phyloP scores from a whole-genome alignment of 2,888 invertebrate genomes.

The Brenthis daphne region DNA sequence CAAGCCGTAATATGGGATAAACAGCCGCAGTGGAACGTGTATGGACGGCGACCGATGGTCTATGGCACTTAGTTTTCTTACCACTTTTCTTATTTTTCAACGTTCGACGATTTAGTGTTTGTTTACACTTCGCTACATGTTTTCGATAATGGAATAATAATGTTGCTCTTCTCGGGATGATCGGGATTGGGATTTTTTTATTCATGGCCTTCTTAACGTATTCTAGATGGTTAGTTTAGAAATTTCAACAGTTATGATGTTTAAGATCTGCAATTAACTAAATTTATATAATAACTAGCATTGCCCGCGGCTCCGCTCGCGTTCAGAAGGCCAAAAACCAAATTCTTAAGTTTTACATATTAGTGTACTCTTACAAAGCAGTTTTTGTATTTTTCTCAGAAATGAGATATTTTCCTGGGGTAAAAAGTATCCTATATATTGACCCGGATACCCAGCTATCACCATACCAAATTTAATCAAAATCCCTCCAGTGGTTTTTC shows the following conservation, averaged over 20 bases:
- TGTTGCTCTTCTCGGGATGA: neutral
- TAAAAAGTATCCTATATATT: too few species aligned
- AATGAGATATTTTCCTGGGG: too few species aligned
- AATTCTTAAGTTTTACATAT: too few species aligned
- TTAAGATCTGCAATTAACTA: neutral
- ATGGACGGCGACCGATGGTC: conserved; percentile 43
- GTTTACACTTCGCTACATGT: conserved; percentile 17
- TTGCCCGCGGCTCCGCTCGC: too few species aligned
- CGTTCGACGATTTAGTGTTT: conserved; percentile 28
- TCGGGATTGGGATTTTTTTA: neutral
- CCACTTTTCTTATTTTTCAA: conserved; percentile 26
- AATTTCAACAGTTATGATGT: too few species aligned
- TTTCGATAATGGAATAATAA: conserved; percentile 30
- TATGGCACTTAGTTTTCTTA: conserved; percentile 23
- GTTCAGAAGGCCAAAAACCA: too few species aligned
- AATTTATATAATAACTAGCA: neutral
- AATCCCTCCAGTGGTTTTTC: too few species aligned
- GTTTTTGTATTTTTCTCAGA: too few species aligned
- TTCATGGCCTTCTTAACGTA: neutral
- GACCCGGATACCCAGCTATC: too few species aligned
- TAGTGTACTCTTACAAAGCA: too few species aligned
- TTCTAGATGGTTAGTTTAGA: neutral
- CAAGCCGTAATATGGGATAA: conserved; percentile 73
- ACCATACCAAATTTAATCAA: too few species aligned
- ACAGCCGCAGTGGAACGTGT: conserved; percentile 67